Evolutionary conservation across 2,888 invertebrate genomes (phyloP).

Genomic region (Pedicia rivosa): DNA sequence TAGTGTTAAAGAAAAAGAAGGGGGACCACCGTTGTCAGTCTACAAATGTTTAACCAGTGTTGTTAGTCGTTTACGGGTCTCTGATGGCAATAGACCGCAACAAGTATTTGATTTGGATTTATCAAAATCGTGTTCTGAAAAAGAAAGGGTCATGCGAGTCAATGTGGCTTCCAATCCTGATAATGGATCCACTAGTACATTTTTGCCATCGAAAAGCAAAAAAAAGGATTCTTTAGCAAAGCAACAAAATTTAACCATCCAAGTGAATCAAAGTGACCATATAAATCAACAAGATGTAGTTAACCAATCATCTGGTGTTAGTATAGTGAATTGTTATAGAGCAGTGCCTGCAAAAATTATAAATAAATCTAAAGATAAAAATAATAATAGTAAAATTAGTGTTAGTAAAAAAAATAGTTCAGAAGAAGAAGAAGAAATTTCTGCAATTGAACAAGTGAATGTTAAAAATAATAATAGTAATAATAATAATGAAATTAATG

Average conservation of each 20-base stretch:
- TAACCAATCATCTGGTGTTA: slow-evolving; percentile 22
- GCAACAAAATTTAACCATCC: slow-evolving; percentile 28
- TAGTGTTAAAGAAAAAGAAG: no score
- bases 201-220: slow-evolving; percentile 4
- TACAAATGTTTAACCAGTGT: no score
- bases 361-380: slow-evolving; percentile 5
- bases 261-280: slow-evolving; percentile 22
- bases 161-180: background rate
- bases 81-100: no score
- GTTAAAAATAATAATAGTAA: background rate
- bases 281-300: slow-evolving; percentile 10
- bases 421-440: slow-evolving; percentile 1
- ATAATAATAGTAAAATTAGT: slow-evolving; percentile 6
- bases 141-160: no score
- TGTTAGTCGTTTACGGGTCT: no score
- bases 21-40: no score
- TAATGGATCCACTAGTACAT: background rate
- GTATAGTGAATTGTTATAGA: slow-evolving; percentile 26
- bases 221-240: slow-evolving; percentile 15
- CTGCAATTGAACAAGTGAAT: no score
- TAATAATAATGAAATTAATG: background rate
- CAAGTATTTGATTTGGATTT: no score
- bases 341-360: slow-evolving; percentile 12
- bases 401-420: slow-evolving; percentile 15
- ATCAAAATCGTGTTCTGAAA: no score